Percentiles rank a stretch among this genome's conserved stretches.
phyloP scores from a whole-genome alignment of 1,140 invertebrate species.

The Manduca sexta region DNA sequence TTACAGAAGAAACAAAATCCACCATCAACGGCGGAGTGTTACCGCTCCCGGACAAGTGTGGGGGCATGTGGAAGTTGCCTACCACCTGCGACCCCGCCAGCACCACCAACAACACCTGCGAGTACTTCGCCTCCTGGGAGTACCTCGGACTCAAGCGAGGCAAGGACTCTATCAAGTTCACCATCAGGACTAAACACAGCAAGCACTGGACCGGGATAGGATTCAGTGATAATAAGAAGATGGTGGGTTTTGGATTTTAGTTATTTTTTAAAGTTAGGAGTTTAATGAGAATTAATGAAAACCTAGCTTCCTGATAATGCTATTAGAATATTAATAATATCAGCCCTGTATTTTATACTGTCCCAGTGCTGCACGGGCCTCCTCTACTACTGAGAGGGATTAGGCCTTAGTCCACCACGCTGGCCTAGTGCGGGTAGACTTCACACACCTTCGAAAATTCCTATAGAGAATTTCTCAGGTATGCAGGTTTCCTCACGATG shows the following conservation, averaged over 20 bases:
- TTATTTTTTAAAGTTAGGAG: too few species aligned
- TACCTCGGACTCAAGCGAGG: constrained; percentile 79
- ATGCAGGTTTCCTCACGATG: too few species aligned
- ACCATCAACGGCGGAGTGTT: constrained; percentile 42
- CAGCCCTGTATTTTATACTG: too few species aligned
- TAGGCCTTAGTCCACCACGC: too few species aligned
- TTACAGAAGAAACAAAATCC: constrained; percentile 65
- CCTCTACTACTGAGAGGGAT: too few species aligned
- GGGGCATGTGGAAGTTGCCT: constrained; percentile 86
- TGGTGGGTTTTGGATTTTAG: constrained; percentile 75
- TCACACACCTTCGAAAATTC: too few species aligned
- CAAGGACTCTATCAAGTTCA: constrained; percentile 88
- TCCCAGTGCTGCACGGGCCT: too few species aligned
- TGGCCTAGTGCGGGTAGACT: too few species aligned
- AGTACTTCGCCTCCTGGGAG: constrained; percentile 90
- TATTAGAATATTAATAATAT: too few species aligned
- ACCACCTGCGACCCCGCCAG: constrained; percentile 79
- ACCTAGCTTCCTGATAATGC: too few species aligned
- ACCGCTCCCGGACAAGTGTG: constrained; percentile 75
- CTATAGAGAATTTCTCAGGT: too few species aligned
- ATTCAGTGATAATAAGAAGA: constrained; percentile 89
- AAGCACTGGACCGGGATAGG: constrained; percentile 95
- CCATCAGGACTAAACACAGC: constrained; percentile 86
- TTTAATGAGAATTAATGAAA: too few species aligned
- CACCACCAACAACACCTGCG: constrained; percentile 82